Evolutionary conservation across 2,888 invertebrate genomes (phyloP).

Genomic region (Dysmachus trigonus): DNA sequence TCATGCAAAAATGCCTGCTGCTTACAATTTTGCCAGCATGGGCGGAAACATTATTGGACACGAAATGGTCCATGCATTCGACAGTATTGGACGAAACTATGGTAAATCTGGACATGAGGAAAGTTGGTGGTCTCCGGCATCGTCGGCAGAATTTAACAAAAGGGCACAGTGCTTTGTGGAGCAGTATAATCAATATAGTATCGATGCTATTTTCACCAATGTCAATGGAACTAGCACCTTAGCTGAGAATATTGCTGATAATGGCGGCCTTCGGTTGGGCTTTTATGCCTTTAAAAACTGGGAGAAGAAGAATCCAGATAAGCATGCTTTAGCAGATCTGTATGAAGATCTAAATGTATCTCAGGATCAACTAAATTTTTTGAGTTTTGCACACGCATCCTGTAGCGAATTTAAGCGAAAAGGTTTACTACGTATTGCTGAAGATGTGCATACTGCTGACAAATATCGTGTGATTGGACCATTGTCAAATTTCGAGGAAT

Average conservation of each 20-base stretch:
- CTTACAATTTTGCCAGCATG: not conserved
- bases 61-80: not conserved
- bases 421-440: not conserved
- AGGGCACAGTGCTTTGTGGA: constrained; percentile 2
- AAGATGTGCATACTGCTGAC: not conserved
- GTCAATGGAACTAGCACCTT: constrained; percentile 23
- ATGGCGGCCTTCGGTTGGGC: constrained; percentile 33
- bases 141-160: not conserved
- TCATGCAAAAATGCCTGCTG: not conserved
- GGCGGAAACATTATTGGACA: constrained; percentile 2
- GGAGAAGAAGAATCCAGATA: not conserved
- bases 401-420: constrained; percentile 3
- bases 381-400: constrained; percentile 35
- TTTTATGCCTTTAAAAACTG: constrained; percentile 44
- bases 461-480: constrained; percentile 35
- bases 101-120: constrained; percentile 1
- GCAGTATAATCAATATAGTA: not conserved
- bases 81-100: constrained; percentile 49
- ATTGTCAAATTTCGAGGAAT: constrained; percentile 32
- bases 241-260: constrained; percentile 49
- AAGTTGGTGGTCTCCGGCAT: not conserved
- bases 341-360: not conserved
- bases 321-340: not conserved
- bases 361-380: constrained; percentile 35
- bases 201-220: not conserved